Percentiles rank a stretch among this genome's conserved stretches.
phyloP scores from a whole-genome alignment of 92 coral and sea anemone genomes.

The Palythoa caribaeorum region DNA sequence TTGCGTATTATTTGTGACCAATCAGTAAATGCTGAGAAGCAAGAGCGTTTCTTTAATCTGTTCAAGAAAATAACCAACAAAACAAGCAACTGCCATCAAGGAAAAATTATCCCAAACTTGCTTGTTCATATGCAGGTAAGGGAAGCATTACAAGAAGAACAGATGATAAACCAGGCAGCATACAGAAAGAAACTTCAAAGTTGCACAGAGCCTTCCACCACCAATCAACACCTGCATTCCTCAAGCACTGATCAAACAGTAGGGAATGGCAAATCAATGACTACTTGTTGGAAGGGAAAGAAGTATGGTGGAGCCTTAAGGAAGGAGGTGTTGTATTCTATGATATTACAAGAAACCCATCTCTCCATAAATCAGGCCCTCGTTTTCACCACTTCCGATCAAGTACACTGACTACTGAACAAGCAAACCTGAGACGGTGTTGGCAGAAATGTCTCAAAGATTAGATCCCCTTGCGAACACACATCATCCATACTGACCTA shows the following conservation, averaged over 20 bases:
- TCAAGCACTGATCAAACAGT: background rate
- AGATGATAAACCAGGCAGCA: background rate
- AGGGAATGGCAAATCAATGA: slow-evolving; percentile 19
- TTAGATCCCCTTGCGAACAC: slow-evolving; percentile 1
- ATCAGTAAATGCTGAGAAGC: slow-evolving; percentile 64
- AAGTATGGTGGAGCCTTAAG: slow-evolving; percentile 4
- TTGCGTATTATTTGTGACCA: slow-evolving; percentile 68
- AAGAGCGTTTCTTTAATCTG: slow-evolving; percentile 55
- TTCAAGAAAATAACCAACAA: slow-evolving; percentile 53
- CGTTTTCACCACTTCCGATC: slow-evolving; percentile 8
- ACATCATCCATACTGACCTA: slow-evolving; percentile 27
- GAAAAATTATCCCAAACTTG: slow-evolving; percentile 12
- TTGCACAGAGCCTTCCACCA: background rate
- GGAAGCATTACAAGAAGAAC: background rate
- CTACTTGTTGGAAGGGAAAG: slow-evolving; percentile 6
- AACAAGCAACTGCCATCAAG: slow-evolving; percentile 56
- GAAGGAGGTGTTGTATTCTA: background rate
- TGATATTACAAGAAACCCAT: background rate
- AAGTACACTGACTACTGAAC: background rate
- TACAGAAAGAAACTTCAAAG: background rate
- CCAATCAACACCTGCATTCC: slow-evolving; percentile 2
- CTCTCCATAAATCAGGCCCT: background rate
- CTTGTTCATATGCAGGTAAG: slow-evolving; percentile 64
- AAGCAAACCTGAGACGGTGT: slow-evolving; percentile 6
- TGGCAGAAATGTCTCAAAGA: background rate